Evolutionary conservation across 2,113 vertebrate species (phyloP), one percentile per base, ranked within the genome.

Genomic region (Cyprinodon tularosa): DNA sequence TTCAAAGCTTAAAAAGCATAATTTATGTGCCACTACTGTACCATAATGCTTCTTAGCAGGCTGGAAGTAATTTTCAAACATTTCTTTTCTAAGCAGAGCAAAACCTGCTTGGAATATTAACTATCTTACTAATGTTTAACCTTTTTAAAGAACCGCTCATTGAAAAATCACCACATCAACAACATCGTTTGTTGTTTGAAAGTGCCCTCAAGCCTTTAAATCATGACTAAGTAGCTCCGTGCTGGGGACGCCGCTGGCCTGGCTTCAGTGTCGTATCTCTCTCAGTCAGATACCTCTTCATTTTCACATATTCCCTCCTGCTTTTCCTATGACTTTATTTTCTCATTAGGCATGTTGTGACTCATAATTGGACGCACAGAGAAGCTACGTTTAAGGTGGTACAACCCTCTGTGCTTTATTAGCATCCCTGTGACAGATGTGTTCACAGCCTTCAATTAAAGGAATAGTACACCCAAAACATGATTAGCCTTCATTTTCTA

Each of bases 141-240:
- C 78, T 81, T 74, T 81, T 70, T 73, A 78, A 77, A 68, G 53
- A 17, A 12, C 68, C 44, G n/a, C 66, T 77, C 68, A 66, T 72
- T 80, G 71, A 66, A 79, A 83, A 86, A 82, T 80, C 75, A 81
- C 68, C 11, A 17, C 42, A 66, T 78, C 66, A 74, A 80, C 77
- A 68, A 61, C 74, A 70, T 14, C 10, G 70, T 81, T 74, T 83
- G 84, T 78, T 88, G 87, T 83, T 84, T 86, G 71, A 83, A 92
- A 86, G 87, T 81, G 81, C 86, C 87, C 84, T 76, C 61, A 38
- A 79, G 86, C 89, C 77, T 78, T 75, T 50, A 84, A 78, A 84
- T 71, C 86, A 70, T 72, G 67, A 85, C 74, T 67, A 76, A 87
- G 74, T 81, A 71, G 62, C 57, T 81, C 77, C 80, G 81, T 64